Evolutionary conservation across 37 sponge, comb jelly and placozoan species (phyloP), one percentile per base, ranked within the genome.

Genomic region (Beroe forskalii): DNA sequence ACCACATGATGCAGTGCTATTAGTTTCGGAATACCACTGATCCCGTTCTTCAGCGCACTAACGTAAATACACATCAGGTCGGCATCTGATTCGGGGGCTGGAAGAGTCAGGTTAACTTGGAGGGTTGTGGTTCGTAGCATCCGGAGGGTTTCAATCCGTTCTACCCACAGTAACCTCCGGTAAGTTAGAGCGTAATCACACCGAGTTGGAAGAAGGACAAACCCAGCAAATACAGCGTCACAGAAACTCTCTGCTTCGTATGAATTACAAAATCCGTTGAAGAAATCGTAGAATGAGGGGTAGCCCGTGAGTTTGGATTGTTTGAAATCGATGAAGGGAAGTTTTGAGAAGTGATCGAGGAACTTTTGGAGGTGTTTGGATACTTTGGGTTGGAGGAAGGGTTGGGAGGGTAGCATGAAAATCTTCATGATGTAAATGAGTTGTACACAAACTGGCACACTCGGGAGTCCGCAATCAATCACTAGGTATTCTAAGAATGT

Each of bases 161-260:
- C 72, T 20, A 69, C 86, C 86, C 86, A 80, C 9, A 80, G 37
- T 1, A 80, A 37, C 28, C 86, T 43, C 3, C 86, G 43, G 55
- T 80, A 80, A 6, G 86, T 44, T 0, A 80, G 86, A 4, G 86
- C 55, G 31, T 80, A 80, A 30, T 80, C 55, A 25, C 86, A 80
- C 3, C 86, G 86, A 0, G 86, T 80, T 1, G 86, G 86, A 41
- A 80, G 86, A 4, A 80, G 86, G 48, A 80, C 30, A 25, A 38
- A 80, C n/a, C 86, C 86, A 23, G 86, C 86, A 80, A 44, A 80
- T 1, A 80, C 86, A n/a, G 86, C 48, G 42, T 80, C 86, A 80
- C 86, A 80, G 55, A 44, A 80, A 43, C 86, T 48, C 28, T 80
- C 86, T 6, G 86, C 86, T 44, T 41, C 86, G 28, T 44, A 80